Percentiles rank a stretch among this genome's conserved stretches.
Evolutionary conservation across 2,797 vertebrate genomes (phyloP).

Genomic region (Artibeus jamaicensis): DNA sequence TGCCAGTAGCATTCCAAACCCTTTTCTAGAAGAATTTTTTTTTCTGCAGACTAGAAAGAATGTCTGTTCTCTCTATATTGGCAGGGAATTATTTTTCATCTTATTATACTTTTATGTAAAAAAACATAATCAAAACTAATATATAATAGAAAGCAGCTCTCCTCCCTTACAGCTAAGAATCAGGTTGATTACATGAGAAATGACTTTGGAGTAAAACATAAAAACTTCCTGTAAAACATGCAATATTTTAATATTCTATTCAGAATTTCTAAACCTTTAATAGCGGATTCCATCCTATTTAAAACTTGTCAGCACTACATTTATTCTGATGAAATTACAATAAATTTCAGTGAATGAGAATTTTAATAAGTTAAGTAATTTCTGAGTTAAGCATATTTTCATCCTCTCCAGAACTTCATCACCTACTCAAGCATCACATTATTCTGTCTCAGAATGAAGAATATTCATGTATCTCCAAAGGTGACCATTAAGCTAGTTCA

Average conservation of each 20-base stretch:
- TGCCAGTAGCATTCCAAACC: not conserved
- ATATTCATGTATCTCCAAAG: not conserved
- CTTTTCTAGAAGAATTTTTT: not conserved
- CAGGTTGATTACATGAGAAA: slow-evolving; percentile 36
- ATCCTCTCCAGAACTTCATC: slow-evolving; percentile 9
- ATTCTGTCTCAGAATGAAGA: not conserved
- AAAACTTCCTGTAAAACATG: slow-evolving; percentile 24
- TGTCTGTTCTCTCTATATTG: not conserved
- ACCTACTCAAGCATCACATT: not conserved
- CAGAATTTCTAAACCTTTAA: slow-evolving; percentile 26
- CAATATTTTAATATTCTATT: not conserved
- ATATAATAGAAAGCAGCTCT: not conserved
- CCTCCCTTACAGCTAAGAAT: slow-evolving; percentile 12
- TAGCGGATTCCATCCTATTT: not conserved
- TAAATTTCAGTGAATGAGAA: slow-evolving; percentile 65
- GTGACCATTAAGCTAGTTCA: not conserved
- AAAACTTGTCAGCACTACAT: not conserved
- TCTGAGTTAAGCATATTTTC: slow-evolving; percentile 61
- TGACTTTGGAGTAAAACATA: slow-evolving; percentile 56
- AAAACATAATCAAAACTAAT: slow-evolving; percentile 21
- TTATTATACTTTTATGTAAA: not conserved
- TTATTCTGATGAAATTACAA: slow-evolving; percentile 15
- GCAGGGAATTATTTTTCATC: not conserved
- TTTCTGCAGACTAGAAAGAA: not conserved
- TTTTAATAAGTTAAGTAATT: slow-evolving; percentile 44